Percentiles rank a stretch among this genome's conserved stretches.
Evolutionary conservation across 2,888 invertebrate species (phyloP).

Genomic region (Dascillus cervinus): DNA sequence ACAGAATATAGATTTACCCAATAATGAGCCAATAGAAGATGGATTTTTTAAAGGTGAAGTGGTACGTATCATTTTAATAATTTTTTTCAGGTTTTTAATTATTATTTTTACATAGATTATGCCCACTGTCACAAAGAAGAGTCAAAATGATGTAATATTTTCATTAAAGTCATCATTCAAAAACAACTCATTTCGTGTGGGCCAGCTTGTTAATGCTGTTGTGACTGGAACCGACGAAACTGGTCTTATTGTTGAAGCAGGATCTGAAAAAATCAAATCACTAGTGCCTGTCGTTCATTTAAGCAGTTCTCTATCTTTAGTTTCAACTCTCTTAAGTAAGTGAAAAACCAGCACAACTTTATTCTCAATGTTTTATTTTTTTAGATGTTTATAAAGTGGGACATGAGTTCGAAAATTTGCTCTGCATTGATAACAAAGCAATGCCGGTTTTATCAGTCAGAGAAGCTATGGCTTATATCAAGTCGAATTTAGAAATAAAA

Average conservation of each 20-base stretch:
- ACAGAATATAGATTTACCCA: conserved; percentile 16
- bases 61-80: conserved; percentile 35
- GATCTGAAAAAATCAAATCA: conserved; percentile 22
- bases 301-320: conserved; percentile 35
- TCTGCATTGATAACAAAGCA: conserved; percentile 25
- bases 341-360: too few species aligned
- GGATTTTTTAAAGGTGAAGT: conserved; percentile 54
- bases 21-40: conserved; percentile 26
- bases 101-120: conserved; percentile 38
- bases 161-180: conserved; percentile 34
- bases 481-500: conserved; percentile 16
- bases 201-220: conserved; percentile 38
- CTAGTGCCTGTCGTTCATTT: conserved; percentile 38
- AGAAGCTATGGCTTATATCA: conserved; percentile 23
- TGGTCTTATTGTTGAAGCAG: not conserved
- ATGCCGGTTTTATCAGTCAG: conserved; percentile 27
- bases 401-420: conserved; percentile 26
- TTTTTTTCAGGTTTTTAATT: not conserved
- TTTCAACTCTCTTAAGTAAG: conserved; percentile 30
- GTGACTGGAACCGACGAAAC: conserved; percentile 17
- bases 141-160: conserved; percentile 41
- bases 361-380: conserved; percentile 10
- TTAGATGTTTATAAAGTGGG: conserved; percentile 27
- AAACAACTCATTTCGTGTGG: conserved; percentile 37
- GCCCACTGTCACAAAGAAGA: conserved; percentile 44